These are phyloP conservation scores for Anthopleura sola DNA, from an alignment of 64 coral and sea anemone species.

Conservation along the genomic window DNA sequence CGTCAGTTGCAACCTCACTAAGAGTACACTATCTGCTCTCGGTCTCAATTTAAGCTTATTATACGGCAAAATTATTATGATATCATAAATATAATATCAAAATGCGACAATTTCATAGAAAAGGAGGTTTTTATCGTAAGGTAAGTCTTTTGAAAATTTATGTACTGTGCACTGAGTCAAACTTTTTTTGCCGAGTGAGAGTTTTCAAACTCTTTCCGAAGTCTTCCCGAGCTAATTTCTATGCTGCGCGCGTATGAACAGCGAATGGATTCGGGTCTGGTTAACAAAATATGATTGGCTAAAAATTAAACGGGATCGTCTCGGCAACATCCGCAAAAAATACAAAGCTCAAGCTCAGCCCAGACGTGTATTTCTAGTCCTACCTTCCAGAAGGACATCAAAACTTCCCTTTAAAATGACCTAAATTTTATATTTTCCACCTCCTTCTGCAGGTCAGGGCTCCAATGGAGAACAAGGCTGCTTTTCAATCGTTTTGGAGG, in stretches of 20 bases:
- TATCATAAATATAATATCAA: not conserved
- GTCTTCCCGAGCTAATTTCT: not conserved
- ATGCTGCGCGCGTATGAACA: not conserved
- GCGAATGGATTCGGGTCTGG: not conserved
- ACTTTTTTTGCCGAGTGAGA: not conserved
- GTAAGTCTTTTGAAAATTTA: not conserved
- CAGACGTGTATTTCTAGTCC: not conserved
- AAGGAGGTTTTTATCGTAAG: constrained; percentile 3
- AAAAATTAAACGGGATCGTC: not conserved
- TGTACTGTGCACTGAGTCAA: not conserved
- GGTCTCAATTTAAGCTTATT: not conserved
- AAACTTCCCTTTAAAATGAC: not conserved
- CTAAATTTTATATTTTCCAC: not conserved
- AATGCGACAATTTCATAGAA: constrained; percentile 7
- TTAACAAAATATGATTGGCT: not conserved
- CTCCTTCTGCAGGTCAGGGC: not conserved
- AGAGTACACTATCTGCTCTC: not conserved
- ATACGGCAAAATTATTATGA: not conserved
- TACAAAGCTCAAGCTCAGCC: too few species aligned
- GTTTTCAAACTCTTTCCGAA: not conserved
- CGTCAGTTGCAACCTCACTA: not conserved
- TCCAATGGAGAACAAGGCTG: constrained; percentile 21
- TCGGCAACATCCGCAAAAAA: not conserved
- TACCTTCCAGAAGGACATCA: not conserved
- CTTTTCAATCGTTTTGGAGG: not conserved